These are phyloP conservation scores for Lycophotia porphyrea DNA, from an alignment of 2,888 invertebrate species.

Conservation along the genomic window DNA sequence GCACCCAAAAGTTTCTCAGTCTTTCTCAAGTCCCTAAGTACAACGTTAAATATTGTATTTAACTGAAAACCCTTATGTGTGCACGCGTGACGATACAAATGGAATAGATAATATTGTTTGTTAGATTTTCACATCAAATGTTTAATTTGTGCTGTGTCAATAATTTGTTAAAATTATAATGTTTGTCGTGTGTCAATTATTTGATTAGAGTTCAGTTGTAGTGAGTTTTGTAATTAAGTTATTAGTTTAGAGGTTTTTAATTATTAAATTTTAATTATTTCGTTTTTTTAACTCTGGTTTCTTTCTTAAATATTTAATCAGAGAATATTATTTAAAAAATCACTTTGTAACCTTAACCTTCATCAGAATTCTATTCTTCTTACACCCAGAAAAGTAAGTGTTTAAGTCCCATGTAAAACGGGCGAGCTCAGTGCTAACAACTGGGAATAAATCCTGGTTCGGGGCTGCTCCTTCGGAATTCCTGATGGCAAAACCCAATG, in stretches of 20 bases:
- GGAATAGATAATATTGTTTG: constrained; percentile 63
- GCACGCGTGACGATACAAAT: constrained; percentile 37
- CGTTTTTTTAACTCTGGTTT: neutral
- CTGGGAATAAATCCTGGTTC: no score
- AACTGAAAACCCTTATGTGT: constrained; percentile 13
- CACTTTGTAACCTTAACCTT: neutral
- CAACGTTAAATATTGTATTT: neutral
- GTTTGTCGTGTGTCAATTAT: constrained; percentile 18
- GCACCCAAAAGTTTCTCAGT: neutral
- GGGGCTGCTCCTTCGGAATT: no score
- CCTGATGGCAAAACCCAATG: no score
- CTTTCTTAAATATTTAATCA: neutral
- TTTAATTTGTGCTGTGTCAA: constrained; percentile 34
- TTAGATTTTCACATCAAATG: constrained; percentile 45
- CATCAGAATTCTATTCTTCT: no score
- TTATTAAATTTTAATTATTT: no score
- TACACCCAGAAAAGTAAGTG: neutral
- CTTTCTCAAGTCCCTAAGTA: neutral
- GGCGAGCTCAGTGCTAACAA: no score
- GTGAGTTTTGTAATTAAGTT: constrained; percentile 37
- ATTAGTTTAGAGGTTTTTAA: constrained; percentile 28
- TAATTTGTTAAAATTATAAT: constrained; percentile 30
- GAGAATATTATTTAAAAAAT: neutral
- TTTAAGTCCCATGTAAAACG: neutral
- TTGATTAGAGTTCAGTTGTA: constrained; percentile 34